Conservation (phyloP, 2,797 vertebrate genomes). For the Silurus lanzhouensis region DNA sequence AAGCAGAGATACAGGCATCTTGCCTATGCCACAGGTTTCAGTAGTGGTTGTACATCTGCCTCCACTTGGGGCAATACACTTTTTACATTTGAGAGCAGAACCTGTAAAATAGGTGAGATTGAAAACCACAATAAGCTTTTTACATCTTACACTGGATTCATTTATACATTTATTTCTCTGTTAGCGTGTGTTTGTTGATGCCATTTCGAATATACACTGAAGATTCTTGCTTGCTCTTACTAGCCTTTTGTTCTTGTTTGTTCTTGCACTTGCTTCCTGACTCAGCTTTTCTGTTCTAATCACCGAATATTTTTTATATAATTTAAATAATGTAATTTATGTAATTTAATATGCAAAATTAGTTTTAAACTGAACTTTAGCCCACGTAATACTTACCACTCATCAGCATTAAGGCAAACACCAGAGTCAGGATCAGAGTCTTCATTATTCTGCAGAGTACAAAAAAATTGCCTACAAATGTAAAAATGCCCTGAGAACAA, state of each 20-base stretch:
- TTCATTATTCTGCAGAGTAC: constrained; percentile 3
- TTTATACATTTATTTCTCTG: too few relatives aligned
- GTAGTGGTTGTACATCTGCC: not conserved
- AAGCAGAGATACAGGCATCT: not conserved
- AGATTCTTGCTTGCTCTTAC: too few relatives aligned
- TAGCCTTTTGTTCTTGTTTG: too few relatives aligned
- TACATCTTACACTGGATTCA: not conserved
- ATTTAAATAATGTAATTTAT: too few relatives aligned
- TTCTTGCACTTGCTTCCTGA: too few relatives aligned
- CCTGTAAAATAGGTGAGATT: not conserved
- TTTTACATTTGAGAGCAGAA: not conserved
- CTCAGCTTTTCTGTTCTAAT: too few relatives aligned
- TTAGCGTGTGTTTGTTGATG: too few relatives aligned
- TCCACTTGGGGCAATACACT: not conserved
- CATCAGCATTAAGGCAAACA: not conserved
- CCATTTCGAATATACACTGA: too few relatives aligned
- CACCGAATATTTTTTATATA: too few relatives aligned
- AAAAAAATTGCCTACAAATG: not conserved
- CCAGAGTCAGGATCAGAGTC: constrained; percentile 11
- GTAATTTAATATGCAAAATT: too few relatives aligned
- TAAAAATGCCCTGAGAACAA: not conserved
- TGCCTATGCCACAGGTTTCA: not conserved
- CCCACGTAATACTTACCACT: too few relatives aligned
- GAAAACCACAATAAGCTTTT: not conserved
- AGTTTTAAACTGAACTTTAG: too few relatives aligned